Conservation (phyloP, 2,797 vertebrate genomes). For the Gymnothorax reevesii region DNA sequence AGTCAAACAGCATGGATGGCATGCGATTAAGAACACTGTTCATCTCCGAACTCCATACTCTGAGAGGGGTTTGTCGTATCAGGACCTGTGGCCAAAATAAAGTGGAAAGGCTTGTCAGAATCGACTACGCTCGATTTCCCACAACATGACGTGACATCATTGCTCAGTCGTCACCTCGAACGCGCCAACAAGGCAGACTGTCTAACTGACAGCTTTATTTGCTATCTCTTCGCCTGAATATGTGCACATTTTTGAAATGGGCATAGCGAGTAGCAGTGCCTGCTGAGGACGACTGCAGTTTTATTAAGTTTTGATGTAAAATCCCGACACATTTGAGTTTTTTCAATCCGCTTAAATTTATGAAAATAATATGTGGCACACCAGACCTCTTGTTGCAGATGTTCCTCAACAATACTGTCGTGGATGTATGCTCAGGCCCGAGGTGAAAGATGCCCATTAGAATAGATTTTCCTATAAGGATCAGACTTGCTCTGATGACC, state of each 20-base stretch:
- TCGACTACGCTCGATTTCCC: neutral
- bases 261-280: neutral
- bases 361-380: neutral
- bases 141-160: neutral
- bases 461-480: too few relatives aligned
- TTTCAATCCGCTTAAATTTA: neutral
- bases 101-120: neutral
- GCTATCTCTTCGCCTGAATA: neutral
- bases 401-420: neutral
- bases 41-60: neutral
- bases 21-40: neutral
- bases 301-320: neutral
- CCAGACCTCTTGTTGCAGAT: neutral
- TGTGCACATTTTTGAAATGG: neutral
- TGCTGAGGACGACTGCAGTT: neutral
- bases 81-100: slow-evolving; percentile 5
- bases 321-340: neutral
- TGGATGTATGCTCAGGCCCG: too few relatives aligned
- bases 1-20: neutral
- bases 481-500: too few relatives aligned
- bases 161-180: neutral
- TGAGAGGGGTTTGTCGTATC: neutral
- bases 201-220: neutral
- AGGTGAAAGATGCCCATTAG: too few relatives aligned
- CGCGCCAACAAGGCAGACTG: neutral